phyloP scores from a whole-genome alignment of 1,140 invertebrate species.

The Drosophila fuyamai region DNA sequence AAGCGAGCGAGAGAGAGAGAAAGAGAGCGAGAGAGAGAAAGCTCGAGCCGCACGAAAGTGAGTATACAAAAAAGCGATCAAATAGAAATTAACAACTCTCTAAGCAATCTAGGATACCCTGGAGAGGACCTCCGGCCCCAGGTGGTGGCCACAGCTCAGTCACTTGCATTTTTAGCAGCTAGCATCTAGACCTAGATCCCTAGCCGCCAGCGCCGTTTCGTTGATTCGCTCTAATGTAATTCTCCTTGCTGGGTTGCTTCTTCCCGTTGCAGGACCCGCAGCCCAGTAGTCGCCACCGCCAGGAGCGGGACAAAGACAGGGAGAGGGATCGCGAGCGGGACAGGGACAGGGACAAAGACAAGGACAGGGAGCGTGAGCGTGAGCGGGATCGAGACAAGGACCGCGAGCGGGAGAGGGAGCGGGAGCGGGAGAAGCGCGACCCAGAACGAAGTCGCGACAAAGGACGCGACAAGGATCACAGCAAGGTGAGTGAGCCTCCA shows the following conservation, averaged over 20 bases:
- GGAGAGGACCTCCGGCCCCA: constrained; percentile 9
- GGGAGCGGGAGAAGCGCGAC: constrained; percentile 42
- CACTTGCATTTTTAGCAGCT: constrained; percentile 8
- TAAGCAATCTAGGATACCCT: constrained; percentile 34
- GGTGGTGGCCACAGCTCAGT: constrained; percentile 13
- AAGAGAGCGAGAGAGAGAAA: constrained; percentile 8
- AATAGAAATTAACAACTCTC: constrained; percentile 31
- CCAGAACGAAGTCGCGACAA: constrained; percentile 20
- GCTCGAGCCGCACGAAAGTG: constrained; percentile 42
- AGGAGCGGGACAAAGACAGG: constrained; percentile 48
- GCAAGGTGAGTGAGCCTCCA: constrained; percentile 20
- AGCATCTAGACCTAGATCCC: constrained; percentile 20
- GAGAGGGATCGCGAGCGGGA: constrained; percentile 38
- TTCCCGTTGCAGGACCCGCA: constrained; percentile 56
- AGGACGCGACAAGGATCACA: constrained; percentile 38
- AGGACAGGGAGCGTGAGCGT: constrained; percentile 27
- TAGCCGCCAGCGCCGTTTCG: background rate
- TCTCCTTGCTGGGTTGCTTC: constrained; percentile 5
- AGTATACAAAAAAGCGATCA: constrained; percentile 45
- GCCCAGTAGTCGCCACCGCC: constrained; percentile 27
- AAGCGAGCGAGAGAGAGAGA: constrained; percentile 29
- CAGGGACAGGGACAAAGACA: constrained; percentile 11
- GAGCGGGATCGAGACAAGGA: constrained; percentile 53
- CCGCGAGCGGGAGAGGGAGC: constrained; percentile 26
- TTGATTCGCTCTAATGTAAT: constrained; percentile 30